Evolutionary conservation across 1,140 invertebrate species (phyloP).

Genomic region (Philotrypesis tridentata): DNA sequence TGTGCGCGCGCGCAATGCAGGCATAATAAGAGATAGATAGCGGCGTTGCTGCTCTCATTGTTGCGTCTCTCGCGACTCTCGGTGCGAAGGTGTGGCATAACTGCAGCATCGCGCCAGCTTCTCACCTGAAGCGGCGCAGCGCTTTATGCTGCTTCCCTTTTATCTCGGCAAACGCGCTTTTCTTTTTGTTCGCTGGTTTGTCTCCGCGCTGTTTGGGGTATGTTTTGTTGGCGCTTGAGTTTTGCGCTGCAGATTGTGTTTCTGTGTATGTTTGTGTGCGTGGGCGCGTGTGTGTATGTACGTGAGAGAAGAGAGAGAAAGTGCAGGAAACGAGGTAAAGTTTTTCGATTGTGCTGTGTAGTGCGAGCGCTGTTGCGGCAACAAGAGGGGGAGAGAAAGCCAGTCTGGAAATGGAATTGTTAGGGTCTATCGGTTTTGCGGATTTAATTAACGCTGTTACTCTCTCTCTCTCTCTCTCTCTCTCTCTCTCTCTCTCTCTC

Average conservation of each 20-base stretch:
- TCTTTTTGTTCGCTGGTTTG: constrained; percentile 16
- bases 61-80: neutral
- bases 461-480: no score
- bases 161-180: constrained; percentile 1
- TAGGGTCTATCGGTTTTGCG: constrained; percentile 22
- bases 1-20: neutral
- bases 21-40: neutral
- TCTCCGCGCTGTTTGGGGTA: neutral
- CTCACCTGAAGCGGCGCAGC: constrained; percentile 22
- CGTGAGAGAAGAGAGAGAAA: neutral
- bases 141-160: neutral
- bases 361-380: neutral
- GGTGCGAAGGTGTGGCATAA: neutral
- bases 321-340: neutral
- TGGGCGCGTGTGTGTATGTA: no score
- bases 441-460: constrained; percentile 8
- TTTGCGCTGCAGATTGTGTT: neutral
- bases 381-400: neutral
- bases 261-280: no score
- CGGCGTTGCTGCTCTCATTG: neutral
- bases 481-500: no score
- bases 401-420: constrained; percentile 1
- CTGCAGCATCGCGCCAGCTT: neutral
- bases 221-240: neutral
- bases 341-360: constrained; percentile 21